These are phyloP conservation scores for Pseudochirops cupreus DNA, from an alignment of 2,797 vertebrate species.

Conservation along the genomic window DNA sequence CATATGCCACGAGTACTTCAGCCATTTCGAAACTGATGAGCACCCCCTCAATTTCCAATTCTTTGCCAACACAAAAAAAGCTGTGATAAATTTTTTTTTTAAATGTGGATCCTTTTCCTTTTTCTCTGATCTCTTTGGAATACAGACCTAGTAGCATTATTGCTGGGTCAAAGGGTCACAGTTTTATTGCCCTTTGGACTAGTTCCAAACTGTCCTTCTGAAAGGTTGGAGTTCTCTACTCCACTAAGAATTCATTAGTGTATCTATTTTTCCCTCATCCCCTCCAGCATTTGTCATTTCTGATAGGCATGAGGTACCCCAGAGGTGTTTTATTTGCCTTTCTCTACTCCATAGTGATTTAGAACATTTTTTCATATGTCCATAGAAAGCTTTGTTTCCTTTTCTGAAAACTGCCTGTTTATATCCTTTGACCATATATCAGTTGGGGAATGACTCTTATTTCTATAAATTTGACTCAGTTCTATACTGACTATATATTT, in stretches of 20 bases:
- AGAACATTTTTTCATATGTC: neutral
- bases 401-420: neutral
- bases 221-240: neutral
- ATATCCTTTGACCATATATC: neutral
- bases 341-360: neutral
- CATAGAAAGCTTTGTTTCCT: neutral
- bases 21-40: neutral
- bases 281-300: neutral
- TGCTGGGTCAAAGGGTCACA: neutral
- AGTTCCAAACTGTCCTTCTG: neutral
- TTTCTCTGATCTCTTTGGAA: neutral
- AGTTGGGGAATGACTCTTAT: neutral
- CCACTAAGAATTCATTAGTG: neutral
- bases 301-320: neutral
- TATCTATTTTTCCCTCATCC: neutral
- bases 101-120: neutral
- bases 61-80: neutral
- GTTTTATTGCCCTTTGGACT: neutral
- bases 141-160: neutral
- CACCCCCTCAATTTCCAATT: neutral
- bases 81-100: neutral
- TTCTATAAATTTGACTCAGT: neutral
- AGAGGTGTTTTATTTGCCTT: neutral
- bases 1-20: neutral
- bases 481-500: neutral